Conservation (phyloP, 2,888 invertebrate species). For the Melanargia galathea region DNA sequence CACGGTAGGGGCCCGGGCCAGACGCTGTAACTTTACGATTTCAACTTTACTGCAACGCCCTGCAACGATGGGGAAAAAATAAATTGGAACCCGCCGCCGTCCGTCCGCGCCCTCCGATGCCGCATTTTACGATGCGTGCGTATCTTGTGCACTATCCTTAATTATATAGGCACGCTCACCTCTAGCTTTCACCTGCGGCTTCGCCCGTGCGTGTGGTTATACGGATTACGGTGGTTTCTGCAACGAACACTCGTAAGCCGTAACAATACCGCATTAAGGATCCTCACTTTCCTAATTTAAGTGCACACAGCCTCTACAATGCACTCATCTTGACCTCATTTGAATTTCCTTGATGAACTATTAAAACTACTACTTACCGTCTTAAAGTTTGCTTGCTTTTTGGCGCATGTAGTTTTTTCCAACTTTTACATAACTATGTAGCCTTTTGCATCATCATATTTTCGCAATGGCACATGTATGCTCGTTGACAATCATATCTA, state of each 20-base stretch:
- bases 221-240: neutral
- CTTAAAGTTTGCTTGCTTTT: too few species aligned
- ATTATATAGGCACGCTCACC: conserved; percentile 37
- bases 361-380: too few species aligned
- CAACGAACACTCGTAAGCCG: neutral
- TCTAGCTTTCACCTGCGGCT: conserved; percentile 23
- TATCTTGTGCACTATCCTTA: conserved; percentile 45
- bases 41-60: conserved; percentile 72
- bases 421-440: too few species aligned
- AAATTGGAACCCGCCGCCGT: conserved; percentile 78
- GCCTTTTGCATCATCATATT: too few species aligned
- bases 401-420: too few species aligned
- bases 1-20: conserved; percentile 66
- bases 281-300: neutral
- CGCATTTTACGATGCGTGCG: conserved; percentile 59
- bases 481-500: too few species aligned
- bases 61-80: conserved; percentile 78
- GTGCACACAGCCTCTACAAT: too few species aligned
- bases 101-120: conserved; percentile 66
- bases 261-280: neutral
- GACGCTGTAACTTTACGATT: conserved; percentile 77
- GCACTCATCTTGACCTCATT: too few species aligned
- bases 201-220: neutral
- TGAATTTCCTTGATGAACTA: too few species aligned
- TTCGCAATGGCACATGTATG: too few species aligned